Conservation (phyloP, 2,888 invertebrate species). For the Desoria tigrina region DNA sequence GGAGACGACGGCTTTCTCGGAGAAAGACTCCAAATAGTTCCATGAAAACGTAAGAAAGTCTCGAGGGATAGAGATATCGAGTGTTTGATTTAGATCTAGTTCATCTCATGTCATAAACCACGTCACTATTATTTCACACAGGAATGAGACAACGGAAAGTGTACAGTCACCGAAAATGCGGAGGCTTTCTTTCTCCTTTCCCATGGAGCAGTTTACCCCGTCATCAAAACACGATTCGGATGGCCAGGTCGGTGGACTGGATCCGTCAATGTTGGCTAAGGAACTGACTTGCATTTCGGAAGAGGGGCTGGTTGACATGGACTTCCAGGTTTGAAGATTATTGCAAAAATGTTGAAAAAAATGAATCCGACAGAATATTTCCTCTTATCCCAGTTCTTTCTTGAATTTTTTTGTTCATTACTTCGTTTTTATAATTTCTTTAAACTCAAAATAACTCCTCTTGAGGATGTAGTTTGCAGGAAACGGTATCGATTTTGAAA, state of each 20-base stretch:
- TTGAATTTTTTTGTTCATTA: not conserved
- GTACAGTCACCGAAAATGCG: constrained; percentile 62
- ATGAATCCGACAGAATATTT: not conserved
- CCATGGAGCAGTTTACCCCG: constrained; percentile 46
- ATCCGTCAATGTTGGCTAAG: constrained; percentile 47
- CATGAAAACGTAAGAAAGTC: constrained; percentile 50
- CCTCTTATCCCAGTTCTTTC: not conserved
- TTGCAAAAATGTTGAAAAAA: not conserved
- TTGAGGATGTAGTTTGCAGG: too few relatives aligned
- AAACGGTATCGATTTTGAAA: too few relatives aligned
- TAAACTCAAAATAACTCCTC: too few relatives aligned
- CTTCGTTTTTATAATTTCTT: too few relatives aligned
- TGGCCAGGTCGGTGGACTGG: constrained; percentile 40
- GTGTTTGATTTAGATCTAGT: not conserved
- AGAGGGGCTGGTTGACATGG: constrained; percentile 80
- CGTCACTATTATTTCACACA: constrained; percentile 21
- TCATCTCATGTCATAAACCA: constrained; percentile 11
- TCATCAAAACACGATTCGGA: constrained; percentile 46
- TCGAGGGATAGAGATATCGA: too few relatives aligned
- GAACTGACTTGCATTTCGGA: constrained; percentile 83
- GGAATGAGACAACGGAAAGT: constrained; percentile 57
- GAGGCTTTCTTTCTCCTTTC: constrained; percentile 56
- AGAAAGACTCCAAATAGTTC: constrained; percentile 51
- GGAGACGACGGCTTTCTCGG: constrained; percentile 62
- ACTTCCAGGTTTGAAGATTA: constrained; percentile 70